Percentiles rank a stretch among this genome's conserved stretches.
Conservation (phyloP, 2,113 vertebrate species). For the Chionis minor region DNA sequence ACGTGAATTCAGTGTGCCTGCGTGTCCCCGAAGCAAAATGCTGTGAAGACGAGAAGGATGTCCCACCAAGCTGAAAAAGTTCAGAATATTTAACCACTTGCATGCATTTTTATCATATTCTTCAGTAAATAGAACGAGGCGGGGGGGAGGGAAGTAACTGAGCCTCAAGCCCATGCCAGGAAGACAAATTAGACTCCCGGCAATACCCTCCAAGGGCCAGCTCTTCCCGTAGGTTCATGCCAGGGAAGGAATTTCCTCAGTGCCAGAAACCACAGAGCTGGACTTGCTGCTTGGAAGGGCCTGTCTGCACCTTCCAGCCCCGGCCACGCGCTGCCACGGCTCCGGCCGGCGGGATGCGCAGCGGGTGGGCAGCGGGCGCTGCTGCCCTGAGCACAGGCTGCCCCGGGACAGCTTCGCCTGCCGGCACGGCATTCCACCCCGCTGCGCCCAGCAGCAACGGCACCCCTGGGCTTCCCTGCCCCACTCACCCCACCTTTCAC, state of each 20-base stretch:
- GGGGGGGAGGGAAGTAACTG: neutral
- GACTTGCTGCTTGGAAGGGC: neutral
- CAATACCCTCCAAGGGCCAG: neutral
- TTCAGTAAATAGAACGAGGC: neutral
- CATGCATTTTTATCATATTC: conserved; percentile 8
- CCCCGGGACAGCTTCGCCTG: no score
- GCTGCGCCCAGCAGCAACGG: neutral
- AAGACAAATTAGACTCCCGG: conserved; percentile 21
- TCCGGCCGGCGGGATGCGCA: neutral
- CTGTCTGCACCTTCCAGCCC: neutral
- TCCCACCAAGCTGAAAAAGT: neutral
- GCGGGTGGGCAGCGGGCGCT: no score
- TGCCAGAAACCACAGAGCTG: conserved; percentile 6
- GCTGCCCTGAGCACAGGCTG: no score
- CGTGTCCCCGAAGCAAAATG: neutral
- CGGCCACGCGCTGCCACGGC: neutral
- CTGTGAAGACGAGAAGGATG: neutral
- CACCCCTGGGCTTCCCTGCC: neutral
- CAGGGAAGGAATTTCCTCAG: neutral
- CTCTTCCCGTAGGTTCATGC: neutral
- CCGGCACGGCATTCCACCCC: neutral
- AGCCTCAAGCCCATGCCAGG: neutral
- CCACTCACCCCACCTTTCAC: neutral
- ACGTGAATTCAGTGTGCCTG: neutral
- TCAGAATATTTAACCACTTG: neutral